phyloP scores from a whole-genome alignment of 1,140 invertebrate genomes.

The Cryptotermes secundus region DNA sequence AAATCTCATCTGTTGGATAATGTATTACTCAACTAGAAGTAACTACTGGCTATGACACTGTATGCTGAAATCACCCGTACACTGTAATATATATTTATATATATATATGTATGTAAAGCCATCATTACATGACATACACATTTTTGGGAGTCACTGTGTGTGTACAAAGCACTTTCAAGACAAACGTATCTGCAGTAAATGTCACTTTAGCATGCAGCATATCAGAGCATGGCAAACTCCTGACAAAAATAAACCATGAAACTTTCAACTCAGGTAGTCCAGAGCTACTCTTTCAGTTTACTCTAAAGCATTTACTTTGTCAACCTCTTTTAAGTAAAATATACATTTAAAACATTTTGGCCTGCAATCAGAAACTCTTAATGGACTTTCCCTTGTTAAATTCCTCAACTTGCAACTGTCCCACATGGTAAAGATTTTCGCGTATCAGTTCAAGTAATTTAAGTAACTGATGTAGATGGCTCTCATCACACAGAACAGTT shows the following conservation, averaged over 20 bases:
- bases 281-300: no score
- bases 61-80: conserved; percentile 11
- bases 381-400: no score
- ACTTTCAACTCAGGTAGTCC: neutral
- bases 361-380: no score
- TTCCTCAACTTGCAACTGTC: no score
- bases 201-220: neutral
- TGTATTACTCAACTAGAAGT: neutral
- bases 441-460: no score
- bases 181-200: neutral
- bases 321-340: no score
- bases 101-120: neutral
- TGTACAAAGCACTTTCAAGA: neutral
- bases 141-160: neutral
- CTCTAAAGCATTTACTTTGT: no score
- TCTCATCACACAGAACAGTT: no score
- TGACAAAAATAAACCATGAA: neutral
- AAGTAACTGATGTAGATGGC: no score
- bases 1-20: neutral
- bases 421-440: no score
- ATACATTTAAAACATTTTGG: no score
- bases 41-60: neutral
- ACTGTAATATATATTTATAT: conserved; percentile 14
- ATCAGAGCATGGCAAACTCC: neutral
- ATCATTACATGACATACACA: conserved; percentile 1